These are phyloP conservation scores for Turnix velox DNA, from an alignment of 2,113 vertebrate species.

Conservation along the genomic window DNA sequence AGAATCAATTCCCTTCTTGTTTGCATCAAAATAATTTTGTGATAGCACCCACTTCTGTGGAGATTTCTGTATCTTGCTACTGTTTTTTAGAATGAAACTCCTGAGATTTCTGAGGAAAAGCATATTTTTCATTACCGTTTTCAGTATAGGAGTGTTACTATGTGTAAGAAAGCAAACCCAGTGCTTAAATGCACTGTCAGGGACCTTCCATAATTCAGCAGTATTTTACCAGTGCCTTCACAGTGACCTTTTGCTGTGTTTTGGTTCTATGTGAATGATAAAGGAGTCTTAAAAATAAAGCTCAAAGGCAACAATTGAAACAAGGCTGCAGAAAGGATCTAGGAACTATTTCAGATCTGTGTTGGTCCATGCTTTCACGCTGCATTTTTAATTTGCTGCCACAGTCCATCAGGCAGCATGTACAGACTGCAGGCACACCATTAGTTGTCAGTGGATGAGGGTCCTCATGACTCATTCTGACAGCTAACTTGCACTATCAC, in stretches of 20 bases:
- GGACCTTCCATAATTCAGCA: not conserved
- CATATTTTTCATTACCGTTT: not conserved
- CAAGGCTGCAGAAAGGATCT: not conserved
- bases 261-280: not conserved
- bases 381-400: constrained; percentile 82
- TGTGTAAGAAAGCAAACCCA: not conserved
- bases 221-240: not conserved
- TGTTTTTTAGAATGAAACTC: not conserved
- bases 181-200: not conserved
- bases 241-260: not conserved
- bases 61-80: not conserved
- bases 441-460: constrained; percentile 67
- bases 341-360: constrained; percentile 54
- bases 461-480: constrained; percentile 71
- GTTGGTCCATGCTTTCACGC: constrained; percentile 59
- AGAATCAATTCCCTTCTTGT: not conserved
- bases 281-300: not conserved
- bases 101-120: not conserved
- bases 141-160: not conserved
- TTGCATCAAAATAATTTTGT: not conserved
- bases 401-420: constrained; percentile 73
- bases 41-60: not conserved
- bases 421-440: constrained; percentile 31
- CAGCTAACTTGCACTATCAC: constrained; percentile 54
- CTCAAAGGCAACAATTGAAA: not conserved